These are phyloP conservation scores for Salpingus planirostris DNA, from an alignment of 2,888 invertebrate genomes.

Conservation along the genomic window DNA sequence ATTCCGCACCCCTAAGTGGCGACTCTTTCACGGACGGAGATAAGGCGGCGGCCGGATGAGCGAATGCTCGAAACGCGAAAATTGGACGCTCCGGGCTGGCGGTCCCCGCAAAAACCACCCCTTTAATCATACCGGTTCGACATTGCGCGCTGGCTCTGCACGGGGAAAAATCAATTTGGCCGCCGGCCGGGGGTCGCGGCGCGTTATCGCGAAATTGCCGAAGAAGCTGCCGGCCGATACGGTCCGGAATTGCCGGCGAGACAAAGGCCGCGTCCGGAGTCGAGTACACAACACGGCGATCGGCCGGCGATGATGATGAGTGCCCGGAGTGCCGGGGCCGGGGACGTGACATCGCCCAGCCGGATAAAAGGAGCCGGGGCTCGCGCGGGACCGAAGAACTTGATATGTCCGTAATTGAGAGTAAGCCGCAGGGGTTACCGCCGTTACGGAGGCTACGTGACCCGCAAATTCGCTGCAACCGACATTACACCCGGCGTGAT, in stretches of 20 bases:
- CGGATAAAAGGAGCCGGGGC: slow-evolving; percentile 17
- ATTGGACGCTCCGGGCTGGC: too few relatives aligned
- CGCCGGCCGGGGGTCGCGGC: too few relatives aligned
- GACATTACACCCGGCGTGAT: slow-evolving; percentile 16
- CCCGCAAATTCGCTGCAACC: slow-evolving; percentile 23
- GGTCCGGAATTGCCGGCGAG: too few relatives aligned
- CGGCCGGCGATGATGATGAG: slow-evolving; percentile 4
- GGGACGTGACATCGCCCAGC: slow-evolving; percentile 7
- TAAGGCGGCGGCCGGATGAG: slow-evolving; percentile 20
- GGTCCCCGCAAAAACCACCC: too few relatives aligned
- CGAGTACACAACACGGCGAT: not conserved
- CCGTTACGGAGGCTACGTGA: slow-evolving; percentile 24
- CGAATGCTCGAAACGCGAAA: slow-evolving; percentile 18
- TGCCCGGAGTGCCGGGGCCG: slow-evolving; percentile 3
- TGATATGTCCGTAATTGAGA: slow-evolving; percentile 26
- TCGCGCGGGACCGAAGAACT: slow-evolving; percentile 22
- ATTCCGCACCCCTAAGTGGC: slow-evolving; percentile 18
- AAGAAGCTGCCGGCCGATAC: too few relatives aligned
- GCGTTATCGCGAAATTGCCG: too few relatives aligned
- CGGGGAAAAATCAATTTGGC: too few relatives aligned
- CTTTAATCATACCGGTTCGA: too few relatives aligned
- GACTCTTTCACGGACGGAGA: slow-evolving; percentile 19
- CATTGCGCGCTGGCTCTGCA: too few relatives aligned
- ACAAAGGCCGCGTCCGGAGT: slow-evolving; percentile 6
- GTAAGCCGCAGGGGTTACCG: slow-evolving; percentile 26